Evolutionary conservation across 2,888 invertebrate genomes (phyloP), one percentile per base, ranked within the genome.

Genomic region (Trissolcus brochymenae): DNA sequence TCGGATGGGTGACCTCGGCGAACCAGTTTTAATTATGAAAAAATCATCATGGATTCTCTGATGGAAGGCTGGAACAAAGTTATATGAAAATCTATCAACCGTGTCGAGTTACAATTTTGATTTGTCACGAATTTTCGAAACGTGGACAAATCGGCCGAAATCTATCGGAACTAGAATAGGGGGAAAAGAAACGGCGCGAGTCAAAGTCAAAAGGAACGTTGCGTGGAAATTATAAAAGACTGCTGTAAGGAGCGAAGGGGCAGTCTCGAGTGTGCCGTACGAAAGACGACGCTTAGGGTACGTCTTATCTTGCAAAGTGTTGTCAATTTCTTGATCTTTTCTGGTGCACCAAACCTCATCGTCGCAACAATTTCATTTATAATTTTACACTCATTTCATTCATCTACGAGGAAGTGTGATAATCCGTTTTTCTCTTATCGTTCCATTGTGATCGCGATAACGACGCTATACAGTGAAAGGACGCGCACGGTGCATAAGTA

Each of bases 161-260:
- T 46, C 16, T 14, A 35, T 35, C 1, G 6, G 40, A 35, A 21
- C 40, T 13, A 21, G 66, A n/a, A 46, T 54, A 53, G 46, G 67
- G 67, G 74, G 19, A 19, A 68, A 74, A 64, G 67, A 74, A 67
- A 57, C 57, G 49, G 59, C 19, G 66, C 54, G 50, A 51, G 19
- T 16, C 51, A 19, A 50, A 65, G 49, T n/a, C 60, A 73, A 60
- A 66, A 61, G 60, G 54, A 73, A 55, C 51, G 61, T 71, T 61
- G 61, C 51, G 64, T 64, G 62, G 78, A 78, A 78, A 78, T 78
- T 78, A 78, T 78, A 78, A 74, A 78, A 78, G 78, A 72, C 67
- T 66, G 75, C 67, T 35, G 29, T 56, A 62, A 75, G 64, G n/a
- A 54, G 71, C 67, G 71, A 75, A 75, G 72, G 71, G 64, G 67